These are phyloP conservation scores for Xylophagus ater DNA, from an alignment of 2,888 invertebrate genomes.

Conservation along the genomic window DNA sequence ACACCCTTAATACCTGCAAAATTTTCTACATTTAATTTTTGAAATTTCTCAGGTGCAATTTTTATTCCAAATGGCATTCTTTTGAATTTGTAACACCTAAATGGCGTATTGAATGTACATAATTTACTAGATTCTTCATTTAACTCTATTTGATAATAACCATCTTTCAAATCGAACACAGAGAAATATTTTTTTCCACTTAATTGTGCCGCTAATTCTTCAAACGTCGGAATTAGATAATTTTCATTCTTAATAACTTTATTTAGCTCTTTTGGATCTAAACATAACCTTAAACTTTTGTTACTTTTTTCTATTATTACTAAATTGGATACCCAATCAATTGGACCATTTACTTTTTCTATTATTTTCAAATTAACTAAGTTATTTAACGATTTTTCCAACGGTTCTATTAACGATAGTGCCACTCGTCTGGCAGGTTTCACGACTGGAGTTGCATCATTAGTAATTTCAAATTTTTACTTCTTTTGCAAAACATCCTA, in stretches of 20 bases:
- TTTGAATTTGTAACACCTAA: too few relatives aligned
- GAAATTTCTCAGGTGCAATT: background rate
- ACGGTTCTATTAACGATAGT: too few relatives aligned
- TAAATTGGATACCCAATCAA: constrained; percentile 3
- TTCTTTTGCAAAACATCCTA: too few relatives aligned
- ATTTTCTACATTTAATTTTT: background rate
- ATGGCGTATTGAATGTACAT: constrained; percentile 15
- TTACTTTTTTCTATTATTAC: constrained; percentile 8
- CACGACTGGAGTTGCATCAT: background rate
- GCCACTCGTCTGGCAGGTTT: too few relatives aligned
- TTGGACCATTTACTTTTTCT: background rate
- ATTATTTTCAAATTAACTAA: background rate
- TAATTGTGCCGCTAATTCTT: background rate
- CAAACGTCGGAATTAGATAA: too few relatives aligned
- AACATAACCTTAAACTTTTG: too few relatives aligned
- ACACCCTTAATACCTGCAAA: too few relatives aligned
- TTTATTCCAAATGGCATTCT: constrained; percentile 5
- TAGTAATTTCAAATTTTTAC: constrained; percentile 4
- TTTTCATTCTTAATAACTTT: too few relatives aligned
- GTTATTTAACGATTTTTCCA: constrained; percentile 1
- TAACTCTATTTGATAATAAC: constrained; percentile 1
- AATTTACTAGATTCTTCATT: background rate
- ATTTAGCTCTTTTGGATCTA: too few relatives aligned
- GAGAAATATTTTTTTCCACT: background rate
- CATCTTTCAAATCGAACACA: constrained; percentile 4